Base-by-base conservation (phyloP, 1,140 invertebrate genomes). In the Trissolcus basalis region DNA sequence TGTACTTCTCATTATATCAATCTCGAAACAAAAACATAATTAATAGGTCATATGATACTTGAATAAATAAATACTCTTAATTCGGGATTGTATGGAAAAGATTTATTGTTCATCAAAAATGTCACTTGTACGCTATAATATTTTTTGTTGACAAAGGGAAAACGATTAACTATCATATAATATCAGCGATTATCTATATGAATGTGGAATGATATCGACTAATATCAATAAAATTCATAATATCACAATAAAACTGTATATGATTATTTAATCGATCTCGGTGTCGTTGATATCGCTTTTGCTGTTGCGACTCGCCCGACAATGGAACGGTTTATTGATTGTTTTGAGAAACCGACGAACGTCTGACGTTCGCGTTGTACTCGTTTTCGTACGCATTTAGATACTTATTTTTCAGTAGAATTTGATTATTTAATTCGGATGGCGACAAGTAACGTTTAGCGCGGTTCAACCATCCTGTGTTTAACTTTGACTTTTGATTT, bases 151-250 rank as follows among this genome's bases (percentile, higher is more conserved):
- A 86, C 83, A 81, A 80, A 84, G 80, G 83, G 82, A 83, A 84
- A 86, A 86, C 82, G 83, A 85, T 85, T 82, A 85, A 86, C 85
- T 87, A 83, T 86, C 82, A 75, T 81, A 81, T 86, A 81, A 85
- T 85, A 80, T 87, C 80, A 86, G 87, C 86, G 85, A 79, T 86
- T 82, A 83, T 84, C 84, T 87, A 86, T 78, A 64, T 75, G 75
- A 78, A 87, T 86, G 83, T 81, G 74, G 81, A 85, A 86, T 85
- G 83, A 81, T 87, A 86, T 87, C 82, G 78, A 80, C 86, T 85
- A 86, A 86, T 82, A 84, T 79, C 83, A 85, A 84, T 85, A 85
- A 88, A 87, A 85, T 86, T 83, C 83, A 83, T 86, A 84, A 84
- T 87, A 88, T 87, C 87, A 87, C 87, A 87, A 87, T 85, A 86